Base-by-base conservation (phyloP, 2,888 invertebrate genomes). In the Ophion costatus region DNA sequence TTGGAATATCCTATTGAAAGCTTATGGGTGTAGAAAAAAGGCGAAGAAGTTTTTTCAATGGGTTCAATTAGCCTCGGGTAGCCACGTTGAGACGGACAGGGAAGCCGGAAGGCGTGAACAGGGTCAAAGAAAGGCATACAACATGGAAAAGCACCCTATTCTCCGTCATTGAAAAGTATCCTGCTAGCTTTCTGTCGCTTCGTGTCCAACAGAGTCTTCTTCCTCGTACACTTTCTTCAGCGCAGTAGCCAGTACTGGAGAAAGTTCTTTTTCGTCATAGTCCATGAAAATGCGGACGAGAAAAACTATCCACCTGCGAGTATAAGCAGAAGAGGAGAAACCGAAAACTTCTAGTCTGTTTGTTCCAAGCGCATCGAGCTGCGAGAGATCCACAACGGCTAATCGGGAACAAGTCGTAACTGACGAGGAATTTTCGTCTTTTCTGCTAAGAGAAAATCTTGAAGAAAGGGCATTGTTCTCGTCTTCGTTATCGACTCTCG, bases 321-420 rank as follows among this genome's bases (percentile, higher is more conserved):
- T 80, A 64, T 29, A 42, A 22, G 20, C 59, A 63, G 51, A 64
- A 14, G n/a, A 69, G 51, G 17, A 69, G 51, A 69, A 24, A 69
- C 24, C 20, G 38, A 71, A 29, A 76, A 79, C 77, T 66, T 64
- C 56, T 71, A 77, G 86, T 70, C 89, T 88, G 86, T 84, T 89
- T 87, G 89, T 89, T 90, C 89, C 75, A 79, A 77, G 81, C 86
- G 87, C 88, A 89, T 87, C 85, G 87, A 74, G 81, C 38, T 38
- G 81, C 84, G 89, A 85, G 82, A 83, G 87, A 86, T 89, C 86
- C 81, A 80, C 74, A 84, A 77, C 77, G 81, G 81, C 59, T 84
- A 78, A 84, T 84, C 81, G 84, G 74, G 73, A 78, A 84, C 67
- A 80, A 75, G 74, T 74, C 63, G 57, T 80, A 22, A 51, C 57